Evolutionary conservation across 2,888 invertebrate genomes (phyloP).

Genomic region (Hyposoter didymator): DNA sequence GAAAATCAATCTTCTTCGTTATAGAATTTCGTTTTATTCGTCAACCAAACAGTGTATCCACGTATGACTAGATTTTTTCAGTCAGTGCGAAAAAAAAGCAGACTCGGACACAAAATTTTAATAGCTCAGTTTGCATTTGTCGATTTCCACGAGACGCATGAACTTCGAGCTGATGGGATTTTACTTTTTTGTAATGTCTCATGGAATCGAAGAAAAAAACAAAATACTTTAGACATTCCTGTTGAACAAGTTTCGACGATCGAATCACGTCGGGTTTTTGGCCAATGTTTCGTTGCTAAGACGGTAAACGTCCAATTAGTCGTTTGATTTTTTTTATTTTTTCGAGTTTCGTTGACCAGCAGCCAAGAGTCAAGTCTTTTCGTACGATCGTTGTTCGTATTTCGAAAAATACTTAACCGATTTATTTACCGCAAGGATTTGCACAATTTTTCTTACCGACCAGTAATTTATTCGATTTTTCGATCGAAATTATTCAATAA

Average conservation of each 20-base stretch:
- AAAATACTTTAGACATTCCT: constrained; percentile 1
- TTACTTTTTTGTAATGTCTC: background rate
- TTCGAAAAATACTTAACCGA: background rate
- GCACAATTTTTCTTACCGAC: background rate
- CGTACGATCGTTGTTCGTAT: background rate
- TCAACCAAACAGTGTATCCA: constrained; percentile 26
- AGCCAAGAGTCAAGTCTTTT: background rate
- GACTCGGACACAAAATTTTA: background rate
- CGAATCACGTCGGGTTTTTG: background rate
- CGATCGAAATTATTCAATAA: background rate
- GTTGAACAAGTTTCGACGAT: constrained; percentile 16
- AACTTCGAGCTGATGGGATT: background rate
- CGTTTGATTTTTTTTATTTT: background rate
- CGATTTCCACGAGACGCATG: constrained; percentile 21
- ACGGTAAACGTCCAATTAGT: background rate
- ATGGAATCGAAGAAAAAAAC: background rate
- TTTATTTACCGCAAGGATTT: background rate
- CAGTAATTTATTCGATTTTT: background rate
- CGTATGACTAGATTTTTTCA: constrained; percentile 45
- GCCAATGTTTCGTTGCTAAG: background rate
- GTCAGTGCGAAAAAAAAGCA: background rate
- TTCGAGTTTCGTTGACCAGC: background rate
- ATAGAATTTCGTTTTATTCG: constrained; percentile 11
- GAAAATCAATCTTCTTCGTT: no score
- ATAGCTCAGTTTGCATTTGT: constrained; percentile 15